A percentile compares a stretch with the other conserved stretches of the same genome.
Conservation (phyloP, 2,888 invertebrate species). For the Galeopsomyia nigrocyanea region DNA sequence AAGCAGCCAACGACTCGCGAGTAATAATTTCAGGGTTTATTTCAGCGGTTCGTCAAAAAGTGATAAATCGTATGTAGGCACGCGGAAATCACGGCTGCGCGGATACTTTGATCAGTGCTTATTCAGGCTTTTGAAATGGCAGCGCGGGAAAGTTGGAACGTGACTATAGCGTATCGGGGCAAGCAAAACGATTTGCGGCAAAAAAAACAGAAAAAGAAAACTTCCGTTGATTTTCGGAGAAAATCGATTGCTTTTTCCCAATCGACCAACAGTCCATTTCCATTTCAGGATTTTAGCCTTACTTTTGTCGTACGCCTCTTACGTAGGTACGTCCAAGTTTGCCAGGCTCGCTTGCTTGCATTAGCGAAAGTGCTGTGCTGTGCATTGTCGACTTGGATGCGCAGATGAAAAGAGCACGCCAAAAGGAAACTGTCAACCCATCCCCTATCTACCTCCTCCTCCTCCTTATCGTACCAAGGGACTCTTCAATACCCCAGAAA, state of each 20-base stretch:
- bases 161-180: not conserved
- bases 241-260: not conserved
- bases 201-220: not conserved
- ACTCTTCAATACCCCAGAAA: too few species aligned
- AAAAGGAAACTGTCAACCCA: too few species aligned
- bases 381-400: conserved; percentile 48
- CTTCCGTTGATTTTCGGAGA: not conserved
- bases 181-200: not conserved
- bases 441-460: too few species aligned
- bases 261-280: conserved; percentile 16
- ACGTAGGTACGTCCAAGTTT: conserved; percentile 48
- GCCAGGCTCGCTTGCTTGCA: conserved; percentile 50
- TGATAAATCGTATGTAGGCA: too few species aligned
- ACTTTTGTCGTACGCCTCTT: not conserved
- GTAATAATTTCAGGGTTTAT: too few species aligned
- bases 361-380: conserved; percentile 53
- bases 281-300: conserved; percentile 3
- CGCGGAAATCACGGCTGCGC: too few species aligned
- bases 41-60: too few species aligned
- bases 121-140: too few species aligned
- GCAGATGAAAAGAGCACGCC: conserved; percentile 1
- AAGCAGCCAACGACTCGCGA: too few species aligned
- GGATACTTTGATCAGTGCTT: too few species aligned
- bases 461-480: too few species aligned
- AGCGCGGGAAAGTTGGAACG: too few species aligned